These are phyloP conservation scores for Turritopsis dohrnii DNA, from an alignment of 30 jellyfish, hydroid and myxozoan genomes.

Conservation along the genomic window DNA sequence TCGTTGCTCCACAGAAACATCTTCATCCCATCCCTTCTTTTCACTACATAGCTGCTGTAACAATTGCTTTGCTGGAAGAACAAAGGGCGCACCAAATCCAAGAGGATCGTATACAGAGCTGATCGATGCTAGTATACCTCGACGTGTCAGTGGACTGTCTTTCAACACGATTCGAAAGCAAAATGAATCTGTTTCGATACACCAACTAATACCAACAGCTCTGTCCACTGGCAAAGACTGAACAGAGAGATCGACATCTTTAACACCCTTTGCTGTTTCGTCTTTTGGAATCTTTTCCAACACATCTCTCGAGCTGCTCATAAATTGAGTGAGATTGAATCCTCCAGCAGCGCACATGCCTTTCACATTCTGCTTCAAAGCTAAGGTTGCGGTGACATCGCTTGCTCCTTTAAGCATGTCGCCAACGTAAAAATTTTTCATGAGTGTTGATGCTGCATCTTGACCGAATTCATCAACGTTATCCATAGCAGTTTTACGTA, in stretches of 20 bases:
- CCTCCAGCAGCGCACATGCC: conserved; percentile 47
- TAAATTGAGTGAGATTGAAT: conserved; percentile 17
- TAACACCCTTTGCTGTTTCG: conserved; percentile 8
- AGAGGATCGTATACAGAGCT: conserved; percentile 49
- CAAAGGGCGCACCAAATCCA: conserved; percentile 34
- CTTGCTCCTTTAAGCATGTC: conserved; percentile 37
- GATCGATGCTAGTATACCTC: conserved; percentile 39
- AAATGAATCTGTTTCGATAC: conserved; percentile 36
- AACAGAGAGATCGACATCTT: background rate
- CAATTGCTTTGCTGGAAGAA: conserved; percentile 25
- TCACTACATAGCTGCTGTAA: conserved; percentile 27
- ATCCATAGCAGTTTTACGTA: conserved; percentile 42
- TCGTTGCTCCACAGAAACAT: conserved; percentile 22
- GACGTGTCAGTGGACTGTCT: conserved; percentile 32
- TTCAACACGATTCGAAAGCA: conserved; percentile 33
- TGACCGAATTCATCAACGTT: conserved; percentile 15
- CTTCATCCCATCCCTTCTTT: conserved; percentile 34
- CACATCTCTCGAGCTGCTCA: conserved; percentile 31
- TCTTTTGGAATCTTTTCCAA: conserved; percentile 15
- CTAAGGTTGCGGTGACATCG: conserved; percentile 9
- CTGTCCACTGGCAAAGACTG: conserved; percentile 18
- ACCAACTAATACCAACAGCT: conserved; percentile 42
- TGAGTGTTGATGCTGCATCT: conserved; percentile 20
- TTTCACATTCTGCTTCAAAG: background rate
- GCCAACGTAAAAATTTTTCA: conserved; percentile 45